Percentiles rank a stretch among this genome's conserved stretches.
Evolutionary conservation across 1,140 invertebrate genomes (phyloP).

Genomic region (Adelges cooleyi): DNA sequence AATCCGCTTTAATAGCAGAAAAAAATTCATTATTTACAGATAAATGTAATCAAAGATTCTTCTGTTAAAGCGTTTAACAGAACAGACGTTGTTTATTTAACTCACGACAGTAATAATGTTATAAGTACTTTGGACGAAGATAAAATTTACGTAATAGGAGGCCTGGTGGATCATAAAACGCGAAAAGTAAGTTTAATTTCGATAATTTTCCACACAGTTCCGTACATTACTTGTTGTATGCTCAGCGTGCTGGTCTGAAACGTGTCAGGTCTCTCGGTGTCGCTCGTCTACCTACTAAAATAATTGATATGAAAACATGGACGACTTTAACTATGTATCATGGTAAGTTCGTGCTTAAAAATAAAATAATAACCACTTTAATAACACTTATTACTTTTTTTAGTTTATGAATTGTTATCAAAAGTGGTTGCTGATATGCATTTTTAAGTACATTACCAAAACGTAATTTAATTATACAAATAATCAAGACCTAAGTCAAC

Average conservation of each 20-base stretch:
- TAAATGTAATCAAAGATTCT: constrained; percentile 30
- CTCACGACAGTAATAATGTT: constrained; percentile 86
- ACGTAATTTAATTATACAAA: constrained; percentile 51
- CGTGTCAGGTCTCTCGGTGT: constrained; percentile 67
- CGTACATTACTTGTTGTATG: not conserved
- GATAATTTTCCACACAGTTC: not conserved
- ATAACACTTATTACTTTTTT: constrained; percentile 38
- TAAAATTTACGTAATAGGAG: constrained; percentile 88
- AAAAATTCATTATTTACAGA: constrained; percentile 1
- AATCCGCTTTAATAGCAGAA: too few species aligned
- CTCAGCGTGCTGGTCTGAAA: constrained; percentile 70
- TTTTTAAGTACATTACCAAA: constrained; percentile 67
- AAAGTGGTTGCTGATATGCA: constrained; percentile 63
- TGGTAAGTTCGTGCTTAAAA: too few species aligned
- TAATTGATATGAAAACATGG: constrained; percentile 82
- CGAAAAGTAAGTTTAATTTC: constrained; percentile 58
- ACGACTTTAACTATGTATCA: constrained; percentile 94
- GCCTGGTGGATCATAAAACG: constrained; percentile 92
- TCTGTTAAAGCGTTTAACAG: constrained; percentile 41
- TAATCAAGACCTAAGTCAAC: not conserved
- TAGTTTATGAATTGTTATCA: constrained; percentile 86
- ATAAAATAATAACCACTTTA: not conserved
- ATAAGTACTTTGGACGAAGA: constrained; percentile 62
- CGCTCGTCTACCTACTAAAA: constrained; percentile 77
- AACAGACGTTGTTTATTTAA: constrained; percentile 76